Base-by-base conservation (phyloP, 2,888 invertebrate genomes). In the Deilephila porcellus region DNA sequence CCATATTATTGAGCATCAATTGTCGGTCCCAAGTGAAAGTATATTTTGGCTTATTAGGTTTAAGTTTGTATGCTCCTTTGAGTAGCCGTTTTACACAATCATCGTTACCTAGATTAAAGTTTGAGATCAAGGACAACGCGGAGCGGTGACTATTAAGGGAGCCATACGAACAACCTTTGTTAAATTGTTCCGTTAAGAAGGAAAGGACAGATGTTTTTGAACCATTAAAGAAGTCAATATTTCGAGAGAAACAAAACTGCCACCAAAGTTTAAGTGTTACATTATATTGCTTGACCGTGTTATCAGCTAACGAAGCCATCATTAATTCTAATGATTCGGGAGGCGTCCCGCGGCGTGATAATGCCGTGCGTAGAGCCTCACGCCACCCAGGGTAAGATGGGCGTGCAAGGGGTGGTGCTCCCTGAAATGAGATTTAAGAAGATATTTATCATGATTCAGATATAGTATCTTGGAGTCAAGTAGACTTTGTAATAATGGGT, bases 331-430 rank as follows among this genome's bases (percentile, higher is more conserved):
- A 8, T 29, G 60, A 60, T 25, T 60, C 60, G 37, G 4, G 60
- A 14, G 29, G n/a, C 4, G 60, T 14, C 3, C 60, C 60, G 19
- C 60, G 60, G 17, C 25, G 60, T 17, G 25, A 25, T 29, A 60
- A 25, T 20, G 60, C 60, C 25, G 7, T 3, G 25, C 60, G 60
- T 25, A 78, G 71, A 79, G 76, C 72, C 37, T 77, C 77, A 76
- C 77, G 71, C 74, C 79, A 73, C 74, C 80, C 80, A 82, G 79
- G 77, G 78, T 81, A 79, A 80, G 79, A 11, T 62, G 74, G 25
- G 53, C 20, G 60, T 77, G 60, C 25, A 76, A 72, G 19, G 78
- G 76, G 60, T 78, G 76, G 52, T 72, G 73, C n/a, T 74, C 32
- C 63, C 79, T 79, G 79, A 75, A 78, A 78, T 60, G 32, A 63